Evolutionary conservation across 2,888 invertebrate genomes (phyloP), one percentile per base, ranked within the genome.

Genomic region (Nineta flava): DNA sequence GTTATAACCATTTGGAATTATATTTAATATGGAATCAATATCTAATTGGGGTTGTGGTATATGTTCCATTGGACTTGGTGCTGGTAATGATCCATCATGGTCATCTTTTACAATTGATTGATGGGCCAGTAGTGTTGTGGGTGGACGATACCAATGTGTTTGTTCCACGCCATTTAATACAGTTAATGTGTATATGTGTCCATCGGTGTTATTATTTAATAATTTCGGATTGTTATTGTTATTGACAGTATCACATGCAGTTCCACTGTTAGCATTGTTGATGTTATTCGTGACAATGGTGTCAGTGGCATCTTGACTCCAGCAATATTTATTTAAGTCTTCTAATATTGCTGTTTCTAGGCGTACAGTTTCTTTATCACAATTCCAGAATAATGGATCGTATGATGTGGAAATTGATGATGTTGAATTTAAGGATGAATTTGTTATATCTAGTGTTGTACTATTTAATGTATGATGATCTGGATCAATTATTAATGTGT

Each of bases 251-350:
- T 26, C 26, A 56, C 56, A 57, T 71, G 60, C 55, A 55, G 38
- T 48, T 47, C 44, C 49, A 61, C 73, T 72, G 57, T 72, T 71
- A 35, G 70, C 69, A 58, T 71, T 69, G 47, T 74, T 71, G 4
- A 26, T 26, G 7, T 26, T 26, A 26, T 26, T 26, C 7, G 26
- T 6, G 4, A 26, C 26, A 26, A 26, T 26, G 53, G 71, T 67
- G 16, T 57, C 55, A 31, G 76, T 76, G 57, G 64, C 72, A 57
- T 81, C 79, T 61, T 80, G 78, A 55, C 74, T 79, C 87, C 87
- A 87, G 62, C 85, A 87, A 64, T 81, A 86, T 64, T 86, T 86
- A 67, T 87, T 87, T 59, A 87, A 75, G 68, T 87, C 88, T 65
- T 88, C 88, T 59, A 87, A 72, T 61, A 87, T 82, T 59, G 81